phyloP scores from a whole-genome alignment of 2,113 vertebrate genomes.

The Otolemur garnettii region DNA sequence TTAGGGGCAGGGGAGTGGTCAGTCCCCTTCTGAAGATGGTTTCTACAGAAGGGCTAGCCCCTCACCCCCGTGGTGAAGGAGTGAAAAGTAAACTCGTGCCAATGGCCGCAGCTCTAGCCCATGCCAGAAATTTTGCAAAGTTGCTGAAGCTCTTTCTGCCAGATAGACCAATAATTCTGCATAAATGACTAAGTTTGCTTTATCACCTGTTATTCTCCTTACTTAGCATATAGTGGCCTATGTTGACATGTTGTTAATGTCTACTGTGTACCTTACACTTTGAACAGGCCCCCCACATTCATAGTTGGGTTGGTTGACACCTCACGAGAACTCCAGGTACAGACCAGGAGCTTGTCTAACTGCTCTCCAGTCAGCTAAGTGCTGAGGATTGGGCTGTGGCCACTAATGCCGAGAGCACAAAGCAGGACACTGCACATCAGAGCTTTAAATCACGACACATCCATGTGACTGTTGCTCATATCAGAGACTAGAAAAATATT shows the following conservation, averaged over 20 bases:
- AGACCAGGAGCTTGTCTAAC: neutral
- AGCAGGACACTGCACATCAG: fast-evolving
- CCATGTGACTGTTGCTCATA: too few relatives aligned
- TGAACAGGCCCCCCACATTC: neutral
- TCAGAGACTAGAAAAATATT: neutral
- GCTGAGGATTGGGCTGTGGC: neutral
- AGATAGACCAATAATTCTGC: neutral
- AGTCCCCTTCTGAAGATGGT: neutral
- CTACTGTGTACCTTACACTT: neutral
- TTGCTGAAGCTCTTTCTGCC: neutral
- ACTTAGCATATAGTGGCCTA: neutral
- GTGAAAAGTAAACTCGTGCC: fast-evolving
- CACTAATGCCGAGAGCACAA: neutral
- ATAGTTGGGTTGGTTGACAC: too few relatives aligned
- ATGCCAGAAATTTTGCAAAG: neutral
- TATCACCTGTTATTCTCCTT: neutral
- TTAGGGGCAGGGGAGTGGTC: fast-evolving
- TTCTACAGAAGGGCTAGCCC: fast-evolving
- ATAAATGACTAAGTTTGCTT: neutral
- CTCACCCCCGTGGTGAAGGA: fast-evolving
- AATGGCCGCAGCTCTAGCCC: neutral
- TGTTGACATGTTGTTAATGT: neutral
- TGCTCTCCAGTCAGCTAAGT: neutral
- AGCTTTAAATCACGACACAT: neutral
- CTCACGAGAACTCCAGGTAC: neutral